Evolutionary conservation across 2,113 vertebrate species (phyloP), one percentile per base, ranked within the genome.

Genomic region (Planiliza haematocheilus): DNA sequence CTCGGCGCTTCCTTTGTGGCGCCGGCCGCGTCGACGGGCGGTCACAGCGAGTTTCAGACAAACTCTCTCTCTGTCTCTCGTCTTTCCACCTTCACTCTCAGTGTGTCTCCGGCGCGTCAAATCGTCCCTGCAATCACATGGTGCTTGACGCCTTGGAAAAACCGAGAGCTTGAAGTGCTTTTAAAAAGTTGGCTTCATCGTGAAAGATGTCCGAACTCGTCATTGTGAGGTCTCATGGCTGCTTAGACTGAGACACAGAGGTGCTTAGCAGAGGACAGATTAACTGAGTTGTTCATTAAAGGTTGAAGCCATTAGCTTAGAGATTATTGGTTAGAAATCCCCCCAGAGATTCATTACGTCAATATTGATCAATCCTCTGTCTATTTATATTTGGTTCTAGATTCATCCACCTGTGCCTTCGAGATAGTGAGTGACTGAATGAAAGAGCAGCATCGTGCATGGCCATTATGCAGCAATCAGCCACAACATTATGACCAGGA

Each of bases 61-160:
- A 38, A 39, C 61, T 12, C 13, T 10, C 0, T 62, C 50, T 13
- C 74, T 45, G 4, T 36, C 18, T 16, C 13, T 3, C 11, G 0
- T 62, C 50, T 13, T 70, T 45, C 13, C 39, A 10, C 6, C 41
- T 24, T 16, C 13, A 6, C 17, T 14, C 52, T 34, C 37, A 30
- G 42, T n/a, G 11, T 20, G 10, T 39, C 43, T 62, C 7, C 45
- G 48, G 50, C 11, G 24, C 4, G 34, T 73, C 63, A 77, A 58
- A 4, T 48, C 12, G 3, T 34, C 49, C 16, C n/a, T 16, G 58
- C 30, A 77, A 71, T 80, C 69, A 55, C 53, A 57, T 37, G 24
- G 45, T 16, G 7, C 52, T 12, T 58, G 41, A 67, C n/a, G 1
- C 34, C 80, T 14, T 21, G 4, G n/a, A 68, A 2, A n/a, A 72